These are phyloP conservation scores for Xestoiulus laeticollis DNA, from an alignment of 2,888 invertebrate species.

Conservation along the genomic window DNA sequence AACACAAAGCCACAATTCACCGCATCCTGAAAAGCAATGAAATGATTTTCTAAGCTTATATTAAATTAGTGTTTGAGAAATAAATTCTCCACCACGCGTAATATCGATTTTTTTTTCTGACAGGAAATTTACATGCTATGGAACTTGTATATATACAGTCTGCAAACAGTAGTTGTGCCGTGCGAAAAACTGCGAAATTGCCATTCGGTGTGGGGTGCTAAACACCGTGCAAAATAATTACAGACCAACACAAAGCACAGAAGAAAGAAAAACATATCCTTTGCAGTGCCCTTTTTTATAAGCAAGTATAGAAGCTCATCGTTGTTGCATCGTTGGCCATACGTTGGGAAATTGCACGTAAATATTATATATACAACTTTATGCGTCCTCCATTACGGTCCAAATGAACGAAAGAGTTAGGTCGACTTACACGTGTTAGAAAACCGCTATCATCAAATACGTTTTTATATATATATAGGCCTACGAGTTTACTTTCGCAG, in stretches of 20 bases:
- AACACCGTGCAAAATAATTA: no score
- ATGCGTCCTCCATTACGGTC: neutral
- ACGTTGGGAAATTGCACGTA: neutral
- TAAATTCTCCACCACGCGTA: neutral
- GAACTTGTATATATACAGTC: neutral
- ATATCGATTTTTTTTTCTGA: neutral
- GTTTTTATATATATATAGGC: neutral
- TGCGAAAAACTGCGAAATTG: no score
- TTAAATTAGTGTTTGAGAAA: neutral
- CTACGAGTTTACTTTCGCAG: neutral
- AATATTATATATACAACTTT: neutral
- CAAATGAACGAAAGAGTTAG: neutral
- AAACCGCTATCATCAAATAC: constrained; percentile 6
- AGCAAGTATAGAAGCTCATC: no score
- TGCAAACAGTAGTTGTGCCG: no score
- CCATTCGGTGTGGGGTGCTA: no score
- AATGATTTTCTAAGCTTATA: neutral
- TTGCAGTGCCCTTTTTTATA: no score
- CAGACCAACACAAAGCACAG: no score
- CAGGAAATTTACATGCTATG: neutral
- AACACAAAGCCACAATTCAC: neutral
- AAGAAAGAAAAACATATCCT: no score
- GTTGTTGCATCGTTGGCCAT: neutral
- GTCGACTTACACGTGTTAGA: neutral
- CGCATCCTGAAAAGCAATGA: neutral